Conservation (phyloP, 2,113 vertebrate genomes). For the Cinclus cinclus region DNA sequence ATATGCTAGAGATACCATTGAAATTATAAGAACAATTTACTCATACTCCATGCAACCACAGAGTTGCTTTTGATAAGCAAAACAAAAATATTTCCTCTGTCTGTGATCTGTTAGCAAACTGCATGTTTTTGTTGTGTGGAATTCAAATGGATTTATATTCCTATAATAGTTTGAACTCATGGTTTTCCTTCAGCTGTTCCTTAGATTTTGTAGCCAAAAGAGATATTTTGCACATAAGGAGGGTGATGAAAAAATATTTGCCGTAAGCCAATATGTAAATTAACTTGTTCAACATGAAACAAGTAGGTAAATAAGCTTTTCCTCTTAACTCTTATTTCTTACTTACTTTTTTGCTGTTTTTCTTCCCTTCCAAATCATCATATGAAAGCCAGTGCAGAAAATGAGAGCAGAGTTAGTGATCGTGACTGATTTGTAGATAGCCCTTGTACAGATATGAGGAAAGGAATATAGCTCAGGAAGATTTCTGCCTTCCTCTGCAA, state of each 20-base stretch:
- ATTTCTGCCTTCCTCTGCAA: not conserved
- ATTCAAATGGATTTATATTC: conserved; percentile 52
- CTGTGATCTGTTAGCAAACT: conserved; percentile 45
- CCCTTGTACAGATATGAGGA: not conserved
- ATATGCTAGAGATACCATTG: not conserved
- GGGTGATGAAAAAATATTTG: not conserved
- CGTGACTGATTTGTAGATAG: not conserved
- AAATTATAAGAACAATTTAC: conserved; percentile 3
- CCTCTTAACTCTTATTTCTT: not conserved
- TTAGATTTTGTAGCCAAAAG: not conserved
- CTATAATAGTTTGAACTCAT: conserved; percentile 28
- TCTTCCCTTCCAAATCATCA: not conserved
- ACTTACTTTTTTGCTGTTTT: not conserved
- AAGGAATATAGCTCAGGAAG: not conserved
- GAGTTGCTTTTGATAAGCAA: not conserved
- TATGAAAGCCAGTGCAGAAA: not conserved
- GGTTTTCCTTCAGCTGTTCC: conserved; percentile 52
- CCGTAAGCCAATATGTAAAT: conserved; percentile 52
- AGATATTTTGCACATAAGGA: not conserved
- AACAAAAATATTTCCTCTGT: not conserved
- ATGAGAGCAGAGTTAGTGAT: not conserved
- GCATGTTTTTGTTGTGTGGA: not conserved
- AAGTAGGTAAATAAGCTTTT: conserved; percentile 29
- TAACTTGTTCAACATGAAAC: conserved; percentile 10
- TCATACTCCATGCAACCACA: not conserved